Evolutionary conservation across 2,888 invertebrate genomes (phyloP), one percentile per base, ranked within the genome.

Genomic region (Drosophila austrosaltans): DNA sequence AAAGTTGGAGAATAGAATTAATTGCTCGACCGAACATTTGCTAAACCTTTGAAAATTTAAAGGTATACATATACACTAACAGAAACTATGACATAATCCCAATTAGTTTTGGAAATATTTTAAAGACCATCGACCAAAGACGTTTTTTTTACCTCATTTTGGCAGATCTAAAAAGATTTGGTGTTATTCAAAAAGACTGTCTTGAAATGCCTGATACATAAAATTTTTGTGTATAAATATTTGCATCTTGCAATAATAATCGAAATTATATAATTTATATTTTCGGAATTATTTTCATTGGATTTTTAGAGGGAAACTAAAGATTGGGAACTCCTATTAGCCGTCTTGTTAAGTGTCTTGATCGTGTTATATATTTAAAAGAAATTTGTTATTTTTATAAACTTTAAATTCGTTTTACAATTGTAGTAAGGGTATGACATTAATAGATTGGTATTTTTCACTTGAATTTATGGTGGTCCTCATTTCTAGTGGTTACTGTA

Each of bases 341-440:
- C 1, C 4, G 22, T 12, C 25, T 48, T 48, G 10, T 10, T 12
- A 3, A 3, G 10, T 48, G 48, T 25, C 12, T 48, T 20, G 25
- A 48, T 48, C 48, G 48, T 48, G 12, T 25, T 25, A 12, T 25
- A 25, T 48, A 48, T 48, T 48, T 10, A 2, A 7, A 25, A 48
- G 8, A 48, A 48, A 48, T 48, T 25, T 12, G 22, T 22, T 25
- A 10, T 12, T 48, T 48, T 48, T 12, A 48, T 25, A 48, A 25
- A 48, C 22, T 48, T 48, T 48, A 48, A 48, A 48, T 48, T 48
- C 48, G 48, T 48, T 48, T 48, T 25, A 48, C 25, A 48, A 48
- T 48, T 48, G 48, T 48, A 25, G 22, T 48, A 25, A 48, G 48
- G 48, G 25, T 48, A 48, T 48, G 48, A 48, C 25, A 48, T 48